Conservation (phyloP, 2,888 invertebrate genomes). For the Helicoverpa assulta region DNA sequence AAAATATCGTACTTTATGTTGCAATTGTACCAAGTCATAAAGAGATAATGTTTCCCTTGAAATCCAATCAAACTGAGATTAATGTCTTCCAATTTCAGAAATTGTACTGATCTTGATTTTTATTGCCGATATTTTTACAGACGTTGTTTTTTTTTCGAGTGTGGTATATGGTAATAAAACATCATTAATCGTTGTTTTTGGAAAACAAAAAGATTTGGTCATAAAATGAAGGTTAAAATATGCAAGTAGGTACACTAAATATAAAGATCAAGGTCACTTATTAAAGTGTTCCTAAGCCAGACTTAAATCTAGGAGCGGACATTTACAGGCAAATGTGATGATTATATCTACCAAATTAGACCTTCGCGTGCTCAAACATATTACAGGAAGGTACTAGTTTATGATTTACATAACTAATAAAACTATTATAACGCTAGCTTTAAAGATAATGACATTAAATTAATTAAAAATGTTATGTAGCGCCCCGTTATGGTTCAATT, state of each 20-base stretch:
- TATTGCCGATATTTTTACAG: constrained; percentile 2
- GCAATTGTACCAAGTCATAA: not conserved
- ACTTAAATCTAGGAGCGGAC: constrained; percentile 43
- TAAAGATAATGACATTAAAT: constrained; percentile 45
- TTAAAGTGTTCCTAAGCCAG: constrained; percentile 16
- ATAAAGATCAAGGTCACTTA: constrained; percentile 1
- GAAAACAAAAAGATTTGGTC: no score
- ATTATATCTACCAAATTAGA: constrained; percentile 39
- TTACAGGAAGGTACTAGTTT: constrained; percentile 34
- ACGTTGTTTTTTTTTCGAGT: constrained; percentile 5
- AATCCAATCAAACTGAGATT: constrained; percentile 23
- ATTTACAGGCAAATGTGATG: constrained; percentile 32
- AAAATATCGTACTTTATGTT: not conserved
- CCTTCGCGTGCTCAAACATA: constrained; percentile 43
- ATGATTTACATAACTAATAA: constrained; percentile 52
- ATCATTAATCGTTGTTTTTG: not conserved
- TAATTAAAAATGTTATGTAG: constrained; percentile 28
- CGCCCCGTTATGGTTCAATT: constrained; percentile 30
- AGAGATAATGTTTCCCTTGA: constrained; percentile 8
- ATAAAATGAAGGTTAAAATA: not conserved
- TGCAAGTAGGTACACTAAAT: constrained; percentile 4
- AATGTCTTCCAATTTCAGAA: not conserved
- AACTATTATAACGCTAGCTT: constrained; percentile 24
- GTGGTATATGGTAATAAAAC: not conserved
- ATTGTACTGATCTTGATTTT: constrained; percentile 11